phyloP scores from a whole-genome alignment of 2,797 vertebrate species.

The Lepidocolaptes lacrymiger region DNA sequence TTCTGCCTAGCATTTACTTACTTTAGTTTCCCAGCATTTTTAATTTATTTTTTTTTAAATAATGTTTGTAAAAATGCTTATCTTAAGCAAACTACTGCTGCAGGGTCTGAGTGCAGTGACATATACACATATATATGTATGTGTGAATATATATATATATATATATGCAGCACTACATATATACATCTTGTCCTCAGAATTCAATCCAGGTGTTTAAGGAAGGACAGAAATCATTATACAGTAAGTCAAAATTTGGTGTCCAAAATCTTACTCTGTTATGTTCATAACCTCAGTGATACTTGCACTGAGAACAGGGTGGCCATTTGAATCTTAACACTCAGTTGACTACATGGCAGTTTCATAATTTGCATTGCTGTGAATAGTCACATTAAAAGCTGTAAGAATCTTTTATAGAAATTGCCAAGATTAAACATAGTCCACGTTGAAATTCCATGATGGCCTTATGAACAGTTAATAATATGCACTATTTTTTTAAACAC shows the following conservation, averaged over 20 bases:
- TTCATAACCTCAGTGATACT: neutral
- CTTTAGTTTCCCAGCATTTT: neutral
- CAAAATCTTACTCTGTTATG: neutral
- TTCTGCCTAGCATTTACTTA: neutral
- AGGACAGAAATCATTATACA: neutral
- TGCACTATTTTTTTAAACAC: conserved; percentile 41
- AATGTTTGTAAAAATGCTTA: neutral
- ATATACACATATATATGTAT: neutral
- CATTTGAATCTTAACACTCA: neutral
- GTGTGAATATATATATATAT: no score
- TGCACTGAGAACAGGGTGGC: neutral
- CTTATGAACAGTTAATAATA: conserved; percentile 41
- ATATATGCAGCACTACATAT: neutral
- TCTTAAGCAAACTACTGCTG: neutral
- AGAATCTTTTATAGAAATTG: neutral
- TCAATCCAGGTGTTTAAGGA: neutral
- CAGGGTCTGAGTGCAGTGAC: neutral
- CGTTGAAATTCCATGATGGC: neutral
- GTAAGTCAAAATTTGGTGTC: neutral
- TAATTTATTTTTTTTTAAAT: neutral
- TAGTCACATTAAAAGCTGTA: neutral
- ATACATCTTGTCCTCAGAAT: neutral
- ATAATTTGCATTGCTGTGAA: neutral
- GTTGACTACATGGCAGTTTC: neutral
- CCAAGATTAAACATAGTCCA: neutral